Evolutionary conservation across 2,113 vertebrate species (phyloP).

Genomic region (Ammodytes dubius): DNA sequence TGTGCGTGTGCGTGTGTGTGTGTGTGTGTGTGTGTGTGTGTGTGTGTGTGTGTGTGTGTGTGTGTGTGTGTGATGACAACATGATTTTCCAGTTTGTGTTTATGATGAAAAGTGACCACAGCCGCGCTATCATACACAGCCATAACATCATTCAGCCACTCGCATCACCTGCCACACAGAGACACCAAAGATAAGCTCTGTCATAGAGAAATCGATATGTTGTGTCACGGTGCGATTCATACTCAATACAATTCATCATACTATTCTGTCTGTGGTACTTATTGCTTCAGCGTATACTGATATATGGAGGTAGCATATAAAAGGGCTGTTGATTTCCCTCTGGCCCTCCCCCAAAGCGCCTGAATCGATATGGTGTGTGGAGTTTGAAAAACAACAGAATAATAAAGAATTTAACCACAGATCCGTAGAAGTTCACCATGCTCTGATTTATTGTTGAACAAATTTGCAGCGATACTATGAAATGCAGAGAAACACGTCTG

Average conservation of each 20-base stretch:
- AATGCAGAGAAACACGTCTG: neutral
- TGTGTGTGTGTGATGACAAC: slow-evolving; percentile 14
- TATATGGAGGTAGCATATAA: slow-evolving; percentile 54
- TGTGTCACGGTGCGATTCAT: slow-evolving; percentile 47
- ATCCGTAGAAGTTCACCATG: slow-evolving; percentile 29
- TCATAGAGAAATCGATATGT: slow-evolving; percentile 60
- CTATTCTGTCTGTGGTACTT: slow-evolving; percentile 17
- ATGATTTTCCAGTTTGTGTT: slow-evolving; percentile 22
- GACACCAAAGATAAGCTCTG: slow-evolving; percentile 50
- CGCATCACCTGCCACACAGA: slow-evolving; percentile 24
- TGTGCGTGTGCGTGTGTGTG: neutral
- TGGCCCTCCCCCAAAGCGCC: slow-evolving; percentile 22
- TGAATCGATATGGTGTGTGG: slow-evolving; percentile 55
- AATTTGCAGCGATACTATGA: slow-evolving; percentile 11
- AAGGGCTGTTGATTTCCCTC: slow-evolving; percentile 67
- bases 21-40: too few relatives aligned
- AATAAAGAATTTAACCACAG: slow-evolving; percentile 26
- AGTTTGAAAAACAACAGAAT: slow-evolving; percentile 44
- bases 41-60: too few relatives aligned
- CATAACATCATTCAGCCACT: neutral
- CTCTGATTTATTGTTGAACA: slow-evolving; percentile 32
- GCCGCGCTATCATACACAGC: neutral
- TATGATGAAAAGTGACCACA: slow-evolving; percentile 41
- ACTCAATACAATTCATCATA: slow-evolving; percentile 50
- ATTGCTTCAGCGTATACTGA: slow-evolving; percentile 43